Conservation (phyloP, 2,797 vertebrate species). For the Poeciliopsis gracilis region DNA sequence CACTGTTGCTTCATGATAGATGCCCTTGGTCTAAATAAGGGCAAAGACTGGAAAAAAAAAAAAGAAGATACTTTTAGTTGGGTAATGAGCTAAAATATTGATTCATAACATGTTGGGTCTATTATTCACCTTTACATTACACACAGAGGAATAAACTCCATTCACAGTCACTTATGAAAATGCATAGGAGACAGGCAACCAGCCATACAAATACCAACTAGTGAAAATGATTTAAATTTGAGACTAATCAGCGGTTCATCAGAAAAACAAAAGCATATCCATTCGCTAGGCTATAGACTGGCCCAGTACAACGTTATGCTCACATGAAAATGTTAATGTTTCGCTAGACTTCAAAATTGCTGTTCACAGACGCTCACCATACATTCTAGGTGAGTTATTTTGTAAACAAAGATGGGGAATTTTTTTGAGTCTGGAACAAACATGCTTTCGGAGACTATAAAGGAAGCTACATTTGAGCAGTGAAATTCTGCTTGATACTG, state of each 20-base stretch:
- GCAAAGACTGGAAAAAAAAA: neutral
- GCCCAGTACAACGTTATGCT: neutral
- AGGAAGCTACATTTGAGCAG: neutral
- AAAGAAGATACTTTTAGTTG: neutral
- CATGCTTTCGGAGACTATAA: neutral
- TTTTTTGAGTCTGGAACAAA: neutral
- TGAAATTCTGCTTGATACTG: neutral
- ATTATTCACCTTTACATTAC: neutral
- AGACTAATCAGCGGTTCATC: neutral
- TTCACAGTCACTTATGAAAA: neutral
- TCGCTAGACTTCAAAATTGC: neutral
- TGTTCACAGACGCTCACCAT: neutral
- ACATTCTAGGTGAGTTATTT: neutral
- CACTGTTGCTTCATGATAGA: constrained; percentile 1
- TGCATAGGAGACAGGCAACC: neutral
- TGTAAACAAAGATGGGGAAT: neutral
- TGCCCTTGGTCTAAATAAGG: neutral
- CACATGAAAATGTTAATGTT: neutral
- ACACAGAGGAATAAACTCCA: neutral
- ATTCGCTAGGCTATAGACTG: neutral
- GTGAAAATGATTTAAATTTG: neutral
- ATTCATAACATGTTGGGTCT: neutral
- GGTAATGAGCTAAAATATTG: neutral
- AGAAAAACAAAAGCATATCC: neutral
- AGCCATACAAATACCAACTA: neutral